Evolutionary conservation across 2,113 vertebrate genomes (phyloP).

Genomic region (Ondatra zibethicus): DNA sequence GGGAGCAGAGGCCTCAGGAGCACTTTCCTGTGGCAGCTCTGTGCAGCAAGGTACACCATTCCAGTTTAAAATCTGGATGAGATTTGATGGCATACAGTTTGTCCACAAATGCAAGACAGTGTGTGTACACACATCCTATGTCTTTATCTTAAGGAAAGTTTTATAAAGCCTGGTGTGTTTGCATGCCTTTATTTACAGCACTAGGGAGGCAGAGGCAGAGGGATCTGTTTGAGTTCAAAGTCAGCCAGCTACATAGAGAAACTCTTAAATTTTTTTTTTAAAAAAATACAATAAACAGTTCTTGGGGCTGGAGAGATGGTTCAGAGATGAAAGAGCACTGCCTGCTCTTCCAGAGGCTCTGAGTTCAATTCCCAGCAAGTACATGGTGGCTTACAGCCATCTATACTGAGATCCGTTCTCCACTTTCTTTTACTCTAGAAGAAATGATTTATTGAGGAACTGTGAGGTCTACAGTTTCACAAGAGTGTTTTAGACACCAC

Average conservation of each 20-base stretch:
- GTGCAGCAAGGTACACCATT: background rate
- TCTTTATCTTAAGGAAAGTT: background rate
- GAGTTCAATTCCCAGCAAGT: too few relatives aligned
- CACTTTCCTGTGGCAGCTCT: too few relatives aligned
- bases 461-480: fast-evolving
- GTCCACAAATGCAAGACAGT: background rate
- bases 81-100: background rate
- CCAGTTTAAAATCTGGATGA: background rate
- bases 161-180: background rate
- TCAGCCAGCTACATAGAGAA: background rate
- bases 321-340: too few relatives aligned
- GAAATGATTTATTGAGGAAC: background rate
- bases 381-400: too few relatives aligned
- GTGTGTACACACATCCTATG: background rate
- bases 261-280: background rate
- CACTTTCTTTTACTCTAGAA: background rate
- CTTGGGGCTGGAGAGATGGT: too few relatives aligned
- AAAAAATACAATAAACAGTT: background rate
- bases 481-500: fast-evolving
- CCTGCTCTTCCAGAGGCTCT: too few relatives aligned
- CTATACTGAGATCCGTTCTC: background rate
- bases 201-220: background rate
- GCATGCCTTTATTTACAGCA: background rate
- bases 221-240: background rate
- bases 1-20: background rate